Evolutionary conservation across 2,113 vertebrate species (phyloP).

Genomic region (Tupaia chinensis): DNA sequence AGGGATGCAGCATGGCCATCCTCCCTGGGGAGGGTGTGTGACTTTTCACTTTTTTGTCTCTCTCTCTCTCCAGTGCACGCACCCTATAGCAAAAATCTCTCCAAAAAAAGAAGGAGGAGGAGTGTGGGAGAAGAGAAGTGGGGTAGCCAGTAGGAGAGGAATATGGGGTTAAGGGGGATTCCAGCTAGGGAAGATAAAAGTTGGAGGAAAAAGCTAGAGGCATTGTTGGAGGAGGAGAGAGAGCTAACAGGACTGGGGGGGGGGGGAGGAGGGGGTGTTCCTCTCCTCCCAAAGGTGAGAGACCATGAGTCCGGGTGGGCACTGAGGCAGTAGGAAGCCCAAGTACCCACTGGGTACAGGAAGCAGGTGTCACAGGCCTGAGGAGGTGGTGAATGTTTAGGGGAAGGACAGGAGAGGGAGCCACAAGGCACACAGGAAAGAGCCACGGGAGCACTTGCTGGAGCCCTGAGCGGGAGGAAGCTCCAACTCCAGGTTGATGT

Average conservation of each 20-base stretch:
- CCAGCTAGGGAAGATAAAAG: background rate
- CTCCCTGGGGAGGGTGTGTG: too few relatives aligned
- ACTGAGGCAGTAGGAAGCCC: background rate
- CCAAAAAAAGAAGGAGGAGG: too few relatives aligned
- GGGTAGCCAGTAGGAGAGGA: background rate
- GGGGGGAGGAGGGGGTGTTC: background rate
- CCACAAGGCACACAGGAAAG: background rate
- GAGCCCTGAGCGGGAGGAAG: background rate
- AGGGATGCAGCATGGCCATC: too few relatives aligned
- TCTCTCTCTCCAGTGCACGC: too few relatives aligned
- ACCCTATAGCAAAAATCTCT: too few relatives aligned
- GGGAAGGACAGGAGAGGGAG: background rate
- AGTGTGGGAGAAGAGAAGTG: background rate
- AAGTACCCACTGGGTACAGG: background rate
- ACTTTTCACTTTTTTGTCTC: too few relatives aligned
- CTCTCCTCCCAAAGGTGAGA: too few relatives aligned
- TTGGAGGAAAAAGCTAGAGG: background rate
- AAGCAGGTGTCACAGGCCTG: background rate
- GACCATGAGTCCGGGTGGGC: too few relatives aligned
- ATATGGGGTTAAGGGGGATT: background rate
- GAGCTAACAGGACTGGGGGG: too few relatives aligned
- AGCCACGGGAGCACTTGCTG: background rate
- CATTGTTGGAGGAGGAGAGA: background rate
- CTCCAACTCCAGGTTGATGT: background rate
- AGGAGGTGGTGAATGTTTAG: background rate